Evolutionary conservation across 2,113 vertebrate species (phyloP).

Genomic region (Zosterops japonicus): DNA sequence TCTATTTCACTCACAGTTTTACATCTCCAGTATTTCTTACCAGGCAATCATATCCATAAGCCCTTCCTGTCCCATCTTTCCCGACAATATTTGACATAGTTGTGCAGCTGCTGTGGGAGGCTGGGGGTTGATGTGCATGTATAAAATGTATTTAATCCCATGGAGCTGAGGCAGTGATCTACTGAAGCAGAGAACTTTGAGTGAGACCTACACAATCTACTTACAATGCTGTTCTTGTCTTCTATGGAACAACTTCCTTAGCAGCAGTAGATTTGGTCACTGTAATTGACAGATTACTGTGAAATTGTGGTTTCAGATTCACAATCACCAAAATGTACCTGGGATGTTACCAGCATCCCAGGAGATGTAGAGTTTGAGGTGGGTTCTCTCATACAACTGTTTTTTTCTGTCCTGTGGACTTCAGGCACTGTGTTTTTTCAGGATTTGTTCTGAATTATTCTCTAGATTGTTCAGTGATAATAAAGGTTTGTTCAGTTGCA

Average conservation of each 20-base stretch:
- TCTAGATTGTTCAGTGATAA: neutral
- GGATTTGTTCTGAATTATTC: neutral
- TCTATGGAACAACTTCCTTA: neutral
- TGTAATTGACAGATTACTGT: neutral
- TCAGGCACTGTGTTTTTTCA: neutral
- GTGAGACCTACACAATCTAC: neutral
- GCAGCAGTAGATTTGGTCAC: neutral
- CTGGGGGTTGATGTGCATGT: fast-evolving
- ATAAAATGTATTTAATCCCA: neutral
- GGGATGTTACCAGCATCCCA: neutral
- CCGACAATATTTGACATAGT: neutral
- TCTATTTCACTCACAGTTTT: too few relatives aligned
- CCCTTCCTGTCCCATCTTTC: too few relatives aligned
- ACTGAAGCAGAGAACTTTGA: neutral
- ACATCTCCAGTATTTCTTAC: too few relatives aligned
- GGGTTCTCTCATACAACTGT: neutral
- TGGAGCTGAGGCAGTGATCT: too few relatives aligned
- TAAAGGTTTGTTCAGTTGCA: neutral
- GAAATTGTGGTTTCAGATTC: neutral
- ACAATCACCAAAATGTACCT: neutral
- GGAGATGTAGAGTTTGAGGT: neutral
- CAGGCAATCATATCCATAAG: too few relatives aligned
- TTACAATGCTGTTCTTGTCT: neutral
- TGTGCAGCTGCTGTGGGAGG: neutral
- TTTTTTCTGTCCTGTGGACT: neutral